Evolutionary conservation across 2,113 vertebrate genomes (phyloP).

Genomic region (Siniperca knerii): DNA sequence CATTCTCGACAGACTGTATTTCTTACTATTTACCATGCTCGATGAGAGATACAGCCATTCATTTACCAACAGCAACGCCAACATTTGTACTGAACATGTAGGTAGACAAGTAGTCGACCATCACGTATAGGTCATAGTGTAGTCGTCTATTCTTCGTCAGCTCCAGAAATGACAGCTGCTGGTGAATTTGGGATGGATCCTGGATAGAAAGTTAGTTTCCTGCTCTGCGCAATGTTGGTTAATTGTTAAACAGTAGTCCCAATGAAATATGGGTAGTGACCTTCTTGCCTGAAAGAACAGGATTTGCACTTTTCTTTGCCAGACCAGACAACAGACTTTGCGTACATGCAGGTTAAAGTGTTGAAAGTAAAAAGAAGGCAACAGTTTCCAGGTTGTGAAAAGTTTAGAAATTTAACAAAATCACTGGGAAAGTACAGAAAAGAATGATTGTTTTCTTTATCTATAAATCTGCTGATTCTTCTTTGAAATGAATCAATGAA

Average conservation of each 20-base stretch:
- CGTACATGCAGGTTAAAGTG: not conserved
- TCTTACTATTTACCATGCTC: not conserved
- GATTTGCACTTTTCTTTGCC: not conserved
- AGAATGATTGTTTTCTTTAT: constrained; percentile 8
- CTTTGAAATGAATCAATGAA: not conserved
- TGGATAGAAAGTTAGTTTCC: not conserved
- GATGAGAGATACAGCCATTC: not conserved
- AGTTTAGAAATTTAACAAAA: not conserved
- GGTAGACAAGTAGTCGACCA: constrained; percentile 11
- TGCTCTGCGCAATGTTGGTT: not conserved
- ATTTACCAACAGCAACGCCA: not conserved
- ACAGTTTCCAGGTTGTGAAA: not conserved
- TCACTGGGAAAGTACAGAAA: not conserved
- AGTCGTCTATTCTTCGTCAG: not conserved
- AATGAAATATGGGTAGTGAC: constrained; percentile 17
- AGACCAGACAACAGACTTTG: not conserved
- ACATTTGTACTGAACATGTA: not conserved
- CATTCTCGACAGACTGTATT: not conserved
- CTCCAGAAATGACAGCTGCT: not conserved
- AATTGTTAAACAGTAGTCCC: not conserved
- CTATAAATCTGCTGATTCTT: not conserved
- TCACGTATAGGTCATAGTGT: constrained; percentile 35
- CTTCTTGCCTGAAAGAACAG: not conserved
- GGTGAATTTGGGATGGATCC: not conserved
- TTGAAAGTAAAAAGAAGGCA: not conserved